These are phyloP conservation scores for Ectobius pallidus DNA, from an alignment of 2,888 invertebrate genomes.

Conservation along the genomic window DNA sequence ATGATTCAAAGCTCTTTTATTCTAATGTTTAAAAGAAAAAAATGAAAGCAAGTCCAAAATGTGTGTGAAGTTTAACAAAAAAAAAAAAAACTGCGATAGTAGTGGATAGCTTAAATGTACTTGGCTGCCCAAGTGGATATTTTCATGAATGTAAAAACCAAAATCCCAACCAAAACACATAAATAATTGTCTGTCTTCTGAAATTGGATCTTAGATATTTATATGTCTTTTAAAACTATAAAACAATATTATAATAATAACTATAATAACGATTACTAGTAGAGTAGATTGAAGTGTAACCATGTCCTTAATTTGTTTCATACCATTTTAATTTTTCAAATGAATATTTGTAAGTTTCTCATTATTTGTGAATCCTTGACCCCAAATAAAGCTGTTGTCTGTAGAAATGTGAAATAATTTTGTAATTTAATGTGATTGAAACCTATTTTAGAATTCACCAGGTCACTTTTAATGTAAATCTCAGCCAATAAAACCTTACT, in stretches of 20 bases:
- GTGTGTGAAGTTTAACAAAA: slow-evolving; percentile 18
- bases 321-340: slow-evolving; percentile 27
- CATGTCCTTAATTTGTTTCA: slow-evolving; percentile 32
- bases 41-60: slow-evolving; percentile 30
- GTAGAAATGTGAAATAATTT: slow-evolving; percentile 34
- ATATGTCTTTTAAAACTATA: slow-evolving; percentile 39
- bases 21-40: slow-evolving; percentile 28
- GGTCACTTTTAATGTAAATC: slow-evolving; percentile 32
- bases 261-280: slow-evolving; percentile 30
- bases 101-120: slow-evolving; percentile 32
- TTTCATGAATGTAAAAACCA: slow-evolving; percentile 38
- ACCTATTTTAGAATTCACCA: slow-evolving; percentile 26
- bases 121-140: slow-evolving; percentile 34
- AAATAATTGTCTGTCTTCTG: slow-evolving; percentile 36
- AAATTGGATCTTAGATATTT: slow-evolving; percentile 30
- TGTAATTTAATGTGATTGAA: slow-evolving; percentile 32
- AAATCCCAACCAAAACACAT: slow-evolving; percentile 31
- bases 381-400: slow-evolving; percentile 38
- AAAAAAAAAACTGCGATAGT: slow-evolving; percentile 21
- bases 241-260: slow-evolving; percentile 33
- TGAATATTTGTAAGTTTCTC: slow-evolving; percentile 22
- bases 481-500: slow-evolving; percentile 31
- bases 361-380: slow-evolving; percentile 32
- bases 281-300: slow-evolving; percentile 24
- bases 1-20: slow-evolving; percentile 27